Percentiles rank a stretch among this genome's conserved stretches.
Conservation (phyloP, 2,888 invertebrate genomes). For the Zootermopsis nevadensis region DNA sequence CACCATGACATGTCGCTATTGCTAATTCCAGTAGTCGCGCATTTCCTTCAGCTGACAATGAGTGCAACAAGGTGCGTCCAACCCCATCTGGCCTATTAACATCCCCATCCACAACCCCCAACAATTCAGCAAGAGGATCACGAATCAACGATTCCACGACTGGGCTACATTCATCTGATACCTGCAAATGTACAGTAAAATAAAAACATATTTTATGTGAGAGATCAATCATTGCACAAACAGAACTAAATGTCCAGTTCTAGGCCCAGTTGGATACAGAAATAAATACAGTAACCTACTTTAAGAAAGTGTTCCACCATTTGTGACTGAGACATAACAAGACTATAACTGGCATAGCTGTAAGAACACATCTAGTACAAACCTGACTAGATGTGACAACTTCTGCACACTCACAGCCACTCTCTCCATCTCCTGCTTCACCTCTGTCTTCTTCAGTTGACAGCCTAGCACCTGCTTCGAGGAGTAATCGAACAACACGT, state of each 20-base stretch:
- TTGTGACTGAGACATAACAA: too few species aligned
- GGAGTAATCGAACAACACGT: constrained; percentile 75
- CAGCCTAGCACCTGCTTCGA: constrained; percentile 78
- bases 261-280: too few species aligned
- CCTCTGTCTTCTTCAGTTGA: constrained; percentile 54
- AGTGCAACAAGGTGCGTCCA: constrained; percentile 80
- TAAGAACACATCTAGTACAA: constrained; percentile 26
- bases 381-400: constrained; percentile 63
- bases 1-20: constrained; percentile 71
- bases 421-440: constrained; percentile 26
- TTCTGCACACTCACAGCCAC: constrained; percentile 55
- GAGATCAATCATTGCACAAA: too few species aligned
- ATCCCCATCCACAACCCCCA: constrained; percentile 62
- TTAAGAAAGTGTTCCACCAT: too few species aligned
- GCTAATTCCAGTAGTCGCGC: constrained; percentile 73
- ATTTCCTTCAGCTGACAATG: constrained; percentile 80
- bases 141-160: constrained; percentile 57
- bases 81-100: constrained; percentile 67
- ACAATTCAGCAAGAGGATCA: constrained; percentile 63
- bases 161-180: constrained; percentile 45
- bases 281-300: too few species aligned
- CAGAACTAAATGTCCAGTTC: too few species aligned
- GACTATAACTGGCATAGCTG: too few species aligned
- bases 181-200: constrained; percentile 24
- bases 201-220: too few species aligned